A percentile compares a stretch with the other conserved stretches of the same genome.
These are phyloP conservation scores for Galaxea fascicularis DNA, from an alignment of 92 coral and sea anemone species.

Conservation along the genomic window DNA sequence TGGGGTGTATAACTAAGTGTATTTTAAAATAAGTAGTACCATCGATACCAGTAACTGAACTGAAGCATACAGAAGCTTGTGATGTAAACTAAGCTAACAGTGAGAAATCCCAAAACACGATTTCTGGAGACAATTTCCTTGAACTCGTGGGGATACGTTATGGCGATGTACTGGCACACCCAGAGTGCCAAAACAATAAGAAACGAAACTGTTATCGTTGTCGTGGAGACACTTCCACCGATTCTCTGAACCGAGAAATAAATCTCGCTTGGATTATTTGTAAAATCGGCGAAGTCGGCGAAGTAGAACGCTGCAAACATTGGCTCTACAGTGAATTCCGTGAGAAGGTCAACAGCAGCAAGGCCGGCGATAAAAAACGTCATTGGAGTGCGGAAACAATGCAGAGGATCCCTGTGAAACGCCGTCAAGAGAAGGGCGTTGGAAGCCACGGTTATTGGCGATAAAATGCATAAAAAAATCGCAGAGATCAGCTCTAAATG, in stretches of 20 bases:
- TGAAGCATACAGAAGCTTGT: slow-evolving; percentile 68
- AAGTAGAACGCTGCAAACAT: slow-evolving; percentile 69
- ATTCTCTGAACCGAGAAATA: slow-evolving; percentile 42
- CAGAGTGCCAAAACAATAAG: slow-evolving; percentile 81
- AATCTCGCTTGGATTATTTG: slow-evolving; percentile 21
- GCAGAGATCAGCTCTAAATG: slow-evolving; percentile 74
- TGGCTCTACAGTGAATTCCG: slow-evolving; percentile 84
- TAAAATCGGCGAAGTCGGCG: slow-evolving; percentile 56
- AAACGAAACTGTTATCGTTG: slow-evolving; percentile 79
- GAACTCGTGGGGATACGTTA: slow-evolving; percentile 81
- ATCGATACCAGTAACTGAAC: slow-evolving; percentile 72
- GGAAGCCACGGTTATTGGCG: slow-evolving; percentile 80
- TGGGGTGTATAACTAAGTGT: slow-evolving; percentile 75
- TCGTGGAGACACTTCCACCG: slow-evolving; percentile 79
- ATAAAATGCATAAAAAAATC: slow-evolving; percentile 62
- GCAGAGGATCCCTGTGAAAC: slow-evolving; percentile 78
- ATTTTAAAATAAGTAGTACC: slow-evolving; percentile 52
- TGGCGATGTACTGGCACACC: slow-evolving; percentile 78
- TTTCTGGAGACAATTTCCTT: slow-evolving; percentile 68
- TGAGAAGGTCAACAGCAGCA: slow-evolving; percentile 74
- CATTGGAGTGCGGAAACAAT: slow-evolving; percentile 81
- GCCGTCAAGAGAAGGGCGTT: slow-evolving; percentile 77
- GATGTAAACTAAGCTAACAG: slow-evolving; percentile 71
- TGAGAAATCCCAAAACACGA: slow-evolving; percentile 64
- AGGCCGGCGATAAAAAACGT: slow-evolving; percentile 84